Base-by-base conservation (phyloP, 2,797 vertebrate genomes). In the Macropus fuliginosus region DNA sequence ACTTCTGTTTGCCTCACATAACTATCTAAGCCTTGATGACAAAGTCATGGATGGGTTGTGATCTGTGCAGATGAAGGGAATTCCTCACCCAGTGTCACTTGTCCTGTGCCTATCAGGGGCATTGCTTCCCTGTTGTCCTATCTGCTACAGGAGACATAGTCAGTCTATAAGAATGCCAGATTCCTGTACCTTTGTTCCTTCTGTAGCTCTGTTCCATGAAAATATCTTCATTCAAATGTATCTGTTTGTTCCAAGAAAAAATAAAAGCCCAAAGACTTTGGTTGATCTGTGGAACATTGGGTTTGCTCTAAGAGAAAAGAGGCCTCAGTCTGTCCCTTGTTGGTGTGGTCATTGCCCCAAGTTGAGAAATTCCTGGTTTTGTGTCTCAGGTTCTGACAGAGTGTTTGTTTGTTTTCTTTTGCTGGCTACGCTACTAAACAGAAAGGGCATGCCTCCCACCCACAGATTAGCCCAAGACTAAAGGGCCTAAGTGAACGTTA, bases 381-480 rank as follows among this genome's bases (percentile, higher is more conserved):
- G 90, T 96, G 97, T 97, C 95, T 96, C 95, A 94, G 97, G 95
- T 98, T 98, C 98, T 98, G 98, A 98, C 95, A 97, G 92, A 96
- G n/a, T 98, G 96, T 96, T 98, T 98, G 97, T 95, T 98, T 92
- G 98, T 97, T 98, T 97, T 96, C 97, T 97, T 97, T 97, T 96
- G 97, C 96, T 98, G 97, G 98, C 97, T 98, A 92, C 96, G 97
- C 96, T 96, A 98, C 97, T 98, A 98, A 98, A 98, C 97, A 98
- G 98, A 98, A 98, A 92, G 97, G 97, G 98, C 98, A 98, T 98
- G 97, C 97, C 93, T 98, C 98, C 93, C 98, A 98, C 98, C 98
- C 98, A 98, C 98, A 98, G 98, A 98, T 97, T 98, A 98, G 97
- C 93, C 97, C 97, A 98, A 98, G 98, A 97, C 98, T 98, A 96